Evolutionary conservation across 1,140 invertebrate genomes (phyloP), one percentile per base, ranked within the genome.

Genomic region (Zophobas morio): DNA sequence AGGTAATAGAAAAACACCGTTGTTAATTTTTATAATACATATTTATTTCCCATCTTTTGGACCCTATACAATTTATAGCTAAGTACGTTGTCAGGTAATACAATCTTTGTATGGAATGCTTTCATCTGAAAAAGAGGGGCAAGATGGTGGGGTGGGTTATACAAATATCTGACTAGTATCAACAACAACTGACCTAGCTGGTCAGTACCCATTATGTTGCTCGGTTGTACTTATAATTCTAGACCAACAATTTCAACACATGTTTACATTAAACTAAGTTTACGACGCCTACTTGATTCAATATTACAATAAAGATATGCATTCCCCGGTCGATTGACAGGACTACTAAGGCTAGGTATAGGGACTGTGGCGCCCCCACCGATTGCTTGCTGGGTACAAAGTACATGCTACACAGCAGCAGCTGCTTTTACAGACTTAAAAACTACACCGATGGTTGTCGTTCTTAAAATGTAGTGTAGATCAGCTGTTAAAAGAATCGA

Each of bases 1-100:
- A 33, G 36, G 1, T 39, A 60, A 20, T 20, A 20, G 20, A 20
- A 56, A 71, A 49, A 76, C 71, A 71, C 1, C 20, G 47, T 4
- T 5, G 6, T 34, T 71, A 56, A 2, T 36, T 71, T 73, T 82
- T 84, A 82, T 83, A 82, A 84, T 85, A 86, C 83, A 85, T 86
- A 84, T 86, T 86, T 86, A 86, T 86, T 86, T 86, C 85, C 85
- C 85, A 86, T 86, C 85, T 85, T 86, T 86, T 86, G 85, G 85
- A 86, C 85, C 85, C 85, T 86, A 86, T 86, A 86, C 85, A 86
- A 84, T 86, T 84, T 85, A 86, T 85, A 86, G 81, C 85, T 86
- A 86, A 86, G 85, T 86, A 86, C 85, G 85, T 86, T 86, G 84
- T 86, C 85, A 86, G 85, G 85, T 86, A 86, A 85, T 86, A 85